Evolutionary conservation across 2,888 invertebrate species (phyloP), one percentile per base, ranked within the genome.

Genomic region (Apodemia zela): DNA sequence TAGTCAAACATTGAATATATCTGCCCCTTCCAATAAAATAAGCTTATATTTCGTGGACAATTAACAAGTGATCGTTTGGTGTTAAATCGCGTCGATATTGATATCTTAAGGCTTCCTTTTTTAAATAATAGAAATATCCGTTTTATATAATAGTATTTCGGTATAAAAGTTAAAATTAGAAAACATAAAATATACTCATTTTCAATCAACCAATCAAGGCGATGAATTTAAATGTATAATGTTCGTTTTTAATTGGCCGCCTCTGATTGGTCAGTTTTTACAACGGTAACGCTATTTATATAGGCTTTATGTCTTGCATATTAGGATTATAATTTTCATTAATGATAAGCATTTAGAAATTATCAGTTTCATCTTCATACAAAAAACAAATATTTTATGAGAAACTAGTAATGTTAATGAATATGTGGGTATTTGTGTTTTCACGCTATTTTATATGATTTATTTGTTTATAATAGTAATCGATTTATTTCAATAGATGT

Each of bases 401-500:
- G 38, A 51, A 51, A 51, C 51, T 51, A 18, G 21, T 21, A 11
- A 51, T 51, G 13, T 51, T 18, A 51, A 11, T 51, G 18, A 63
- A 60, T 61, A 61, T 64, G 62, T 62, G 64, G 45, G 58, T 58
- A 45, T 45, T 54, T 45, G 25, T 60, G 60, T 67, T 62, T 66
- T 71, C 59, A 67, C 72, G 73, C 73, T 76, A 75, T 79, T 76
- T 77, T 74, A 74, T 75, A 76, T 67, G 69, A 72, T 75, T 76
- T 77, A 71, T 77, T 72, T 74, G 69, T 77, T 75, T 38, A 38
- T 13, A 38, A 72, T 66, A 66, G 70, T 70, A 75, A 79, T 77
- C 66, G 69, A 77, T 78, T 80, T 75, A 72, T 77, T 79, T 79
- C 76, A 78, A 81, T 82, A 79, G 71, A 77, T 76, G 71, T 83